Evolutionary conservation across 2,113 vertebrate genomes (phyloP), one percentile per base, ranked within the genome.

Genomic region (Rhea pennata): DNA sequence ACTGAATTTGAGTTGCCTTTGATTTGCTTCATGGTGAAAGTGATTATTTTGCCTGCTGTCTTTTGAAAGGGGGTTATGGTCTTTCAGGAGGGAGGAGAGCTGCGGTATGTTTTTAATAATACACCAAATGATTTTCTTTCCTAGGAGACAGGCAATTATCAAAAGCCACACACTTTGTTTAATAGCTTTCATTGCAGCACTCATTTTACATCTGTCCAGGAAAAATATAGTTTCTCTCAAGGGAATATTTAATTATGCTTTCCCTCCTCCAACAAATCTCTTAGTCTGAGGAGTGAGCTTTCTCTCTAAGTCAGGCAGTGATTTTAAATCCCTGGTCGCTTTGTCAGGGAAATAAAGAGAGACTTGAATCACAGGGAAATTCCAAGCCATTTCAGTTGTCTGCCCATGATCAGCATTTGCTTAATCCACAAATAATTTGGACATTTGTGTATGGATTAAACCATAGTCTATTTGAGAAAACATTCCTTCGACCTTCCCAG

Each of bases 381-480:
- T 74, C 27, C 74, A 78, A 77, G 15, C 21, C 1, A 1, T 54
- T 85, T 93, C 56, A 78, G 17, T n/a, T 74, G 42, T 36, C 51
- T 82, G 77, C 14, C 22, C 17, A 16, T 50, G 46, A 31, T 42
- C 39, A 86, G 10, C 12, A 48, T 64, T 88, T 84, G 9, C 62
- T 74, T 84, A 78, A 84, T 46, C 65, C 96, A 76, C 29, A 51
- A 4, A 3, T 84, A 78, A 66, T 59, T 94, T 81, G 75, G 48
- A 73, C 20, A 53, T 58, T 81, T 51, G 15, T 92, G 53, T 83
- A 64, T 33, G 48, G 44, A 78, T 74, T 71, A 78, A 70, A 48
- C 39, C 4, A 5, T n/a, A 58, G 39, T 42, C 74, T 71, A 33
- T 70, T 9, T 7, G 17, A 24, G 24, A 84, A 65, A 78, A 4